Conservation (phyloP, 2,797 vertebrate genomes). For the Gymnopithys bicolor region DNA sequence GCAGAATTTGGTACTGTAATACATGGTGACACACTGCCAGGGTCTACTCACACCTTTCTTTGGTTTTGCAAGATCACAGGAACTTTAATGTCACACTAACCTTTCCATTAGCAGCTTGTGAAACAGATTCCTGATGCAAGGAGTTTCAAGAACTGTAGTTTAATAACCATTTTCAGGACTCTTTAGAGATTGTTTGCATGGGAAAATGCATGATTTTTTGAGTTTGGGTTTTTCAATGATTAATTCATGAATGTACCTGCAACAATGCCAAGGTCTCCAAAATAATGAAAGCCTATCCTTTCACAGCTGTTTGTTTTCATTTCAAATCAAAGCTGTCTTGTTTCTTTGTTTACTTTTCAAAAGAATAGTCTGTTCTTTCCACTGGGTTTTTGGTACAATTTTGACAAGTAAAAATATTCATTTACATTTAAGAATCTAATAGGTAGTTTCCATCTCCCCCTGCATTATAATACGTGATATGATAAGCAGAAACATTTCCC, state of each 20-base stretch:
- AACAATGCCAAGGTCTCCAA: slow-evolving; percentile 68
- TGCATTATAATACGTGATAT: neutral
- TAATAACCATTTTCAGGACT: slow-evolving; percentile 45
- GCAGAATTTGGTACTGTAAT: slow-evolving; percentile 69
- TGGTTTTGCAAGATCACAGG: slow-evolving; percentile 39
- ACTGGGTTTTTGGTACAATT: slow-evolving; percentile 64
- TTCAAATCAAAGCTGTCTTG: slow-evolving; percentile 74
- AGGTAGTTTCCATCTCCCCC: slow-evolving; percentile 40
- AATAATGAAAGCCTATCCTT: slow-evolving; percentile 69
- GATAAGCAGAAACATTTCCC: neutral
- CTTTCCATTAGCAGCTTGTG: slow-evolving; percentile 1
- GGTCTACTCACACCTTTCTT: slow-evolving; percentile 25
- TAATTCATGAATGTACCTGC: slow-evolving; percentile 77
- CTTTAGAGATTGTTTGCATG: slow-evolving; percentile 55
- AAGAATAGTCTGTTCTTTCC: slow-evolving; percentile 42
- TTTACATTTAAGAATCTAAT: slow-evolving; percentile 74
- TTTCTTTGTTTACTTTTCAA: slow-evolving; percentile 49
- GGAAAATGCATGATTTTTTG: slow-evolving; percentile 64
- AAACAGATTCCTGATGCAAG: slow-evolving; percentile 15
- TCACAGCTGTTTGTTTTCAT: slow-evolving; percentile 55
- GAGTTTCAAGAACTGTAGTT: slow-evolving; percentile 39
- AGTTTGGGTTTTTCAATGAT: slow-evolving; percentile 74
- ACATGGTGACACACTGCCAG: slow-evolving; percentile 46
- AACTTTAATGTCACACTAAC: neutral
- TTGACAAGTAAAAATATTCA: slow-evolving; percentile 76